Percentiles rank a stretch among this genome's conserved stretches.
phyloP scores from a whole-genome alignment of 2,888 invertebrate genomes.

The Sussaba pulchella region DNA sequence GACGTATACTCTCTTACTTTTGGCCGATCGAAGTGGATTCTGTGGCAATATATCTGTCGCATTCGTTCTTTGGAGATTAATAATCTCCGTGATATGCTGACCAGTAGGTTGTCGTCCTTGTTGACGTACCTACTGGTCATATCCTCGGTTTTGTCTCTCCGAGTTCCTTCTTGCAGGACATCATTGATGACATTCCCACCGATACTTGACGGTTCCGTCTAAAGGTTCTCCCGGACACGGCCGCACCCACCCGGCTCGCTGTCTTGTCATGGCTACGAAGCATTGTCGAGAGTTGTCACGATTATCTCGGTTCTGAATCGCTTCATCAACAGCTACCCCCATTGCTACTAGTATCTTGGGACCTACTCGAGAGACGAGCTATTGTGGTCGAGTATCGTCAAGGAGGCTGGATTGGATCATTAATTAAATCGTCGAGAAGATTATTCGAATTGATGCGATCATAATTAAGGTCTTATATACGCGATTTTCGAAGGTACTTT shows the following conservation, averaged over 20 bases:
- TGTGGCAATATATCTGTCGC: too few relatives aligned
- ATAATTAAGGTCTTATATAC: too few relatives aligned
- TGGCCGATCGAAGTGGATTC: too few relatives aligned
- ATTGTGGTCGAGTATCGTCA: neutral
- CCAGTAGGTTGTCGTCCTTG: slow-evolving; percentile 22
- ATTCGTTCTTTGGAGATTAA: too few relatives aligned
- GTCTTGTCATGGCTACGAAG: neutral
- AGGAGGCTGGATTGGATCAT: too few relatives aligned
- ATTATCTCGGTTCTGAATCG: neutral
- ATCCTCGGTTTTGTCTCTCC: slow-evolving; percentile 7
- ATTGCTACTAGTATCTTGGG: neutral
- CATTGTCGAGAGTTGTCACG: neutral
- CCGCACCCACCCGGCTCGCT: neutral
- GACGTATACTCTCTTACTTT: too few relatives aligned
- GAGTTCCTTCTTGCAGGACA: slow-evolving; percentile 20
- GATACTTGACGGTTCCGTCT: slow-evolving; percentile 14
- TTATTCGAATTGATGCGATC: too few relatives aligned
- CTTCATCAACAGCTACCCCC: neutral
- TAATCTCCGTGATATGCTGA: slow-evolving; percentile 6
- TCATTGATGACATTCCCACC: slow-evolving; percentile 28
- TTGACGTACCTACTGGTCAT: neutral
- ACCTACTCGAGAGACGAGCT: neutral
- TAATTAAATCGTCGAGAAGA: neutral
- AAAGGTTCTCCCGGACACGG: slow-evolving; percentile 2
- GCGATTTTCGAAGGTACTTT: too few relatives aligned